Conservation (phyloP, 2,113 vertebrate genomes). For the Panthera leo region DNA sequence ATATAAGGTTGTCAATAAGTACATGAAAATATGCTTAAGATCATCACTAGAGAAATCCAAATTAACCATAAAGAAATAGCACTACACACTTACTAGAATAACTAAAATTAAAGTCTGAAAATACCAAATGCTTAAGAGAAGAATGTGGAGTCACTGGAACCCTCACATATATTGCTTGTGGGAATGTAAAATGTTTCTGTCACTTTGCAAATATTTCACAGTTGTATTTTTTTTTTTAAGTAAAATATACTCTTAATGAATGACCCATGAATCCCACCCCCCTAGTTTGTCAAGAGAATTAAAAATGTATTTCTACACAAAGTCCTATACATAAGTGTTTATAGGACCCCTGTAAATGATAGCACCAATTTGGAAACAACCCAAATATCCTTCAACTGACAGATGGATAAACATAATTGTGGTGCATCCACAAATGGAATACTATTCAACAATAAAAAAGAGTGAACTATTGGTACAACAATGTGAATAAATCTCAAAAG, state of each 20-base stretch:
- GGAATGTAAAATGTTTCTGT: not conserved
- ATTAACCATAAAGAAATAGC: not conserved
- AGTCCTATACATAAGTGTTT: not conserved
- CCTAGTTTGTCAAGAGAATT: not conserved
- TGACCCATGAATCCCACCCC: not conserved
- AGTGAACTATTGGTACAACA: not conserved
- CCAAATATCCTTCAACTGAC: not conserved
- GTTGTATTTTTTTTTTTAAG: not conserved
- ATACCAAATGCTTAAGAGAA: not conserved
- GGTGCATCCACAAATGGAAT: not conserved
- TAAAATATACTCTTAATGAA: not conserved
- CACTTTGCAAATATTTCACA: not conserved
- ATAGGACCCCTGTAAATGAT: not conserved
- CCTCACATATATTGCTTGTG: not conserved
- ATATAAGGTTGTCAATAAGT: not conserved
- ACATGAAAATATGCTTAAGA: conserved; percentile 1
- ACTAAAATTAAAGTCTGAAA: conserved; percentile 21
- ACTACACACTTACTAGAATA: not conserved
- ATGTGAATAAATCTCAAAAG: not conserved
- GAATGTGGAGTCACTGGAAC: not conserved
- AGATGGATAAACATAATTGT: not conserved
- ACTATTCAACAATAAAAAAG: not conserved
- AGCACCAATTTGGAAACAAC: not conserved
- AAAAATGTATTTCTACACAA: not conserved
- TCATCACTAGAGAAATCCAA: not conserved